Conservation (phyloP, 1,140 invertebrate species). For the Lordiphosa stackelbergi region DNA sequence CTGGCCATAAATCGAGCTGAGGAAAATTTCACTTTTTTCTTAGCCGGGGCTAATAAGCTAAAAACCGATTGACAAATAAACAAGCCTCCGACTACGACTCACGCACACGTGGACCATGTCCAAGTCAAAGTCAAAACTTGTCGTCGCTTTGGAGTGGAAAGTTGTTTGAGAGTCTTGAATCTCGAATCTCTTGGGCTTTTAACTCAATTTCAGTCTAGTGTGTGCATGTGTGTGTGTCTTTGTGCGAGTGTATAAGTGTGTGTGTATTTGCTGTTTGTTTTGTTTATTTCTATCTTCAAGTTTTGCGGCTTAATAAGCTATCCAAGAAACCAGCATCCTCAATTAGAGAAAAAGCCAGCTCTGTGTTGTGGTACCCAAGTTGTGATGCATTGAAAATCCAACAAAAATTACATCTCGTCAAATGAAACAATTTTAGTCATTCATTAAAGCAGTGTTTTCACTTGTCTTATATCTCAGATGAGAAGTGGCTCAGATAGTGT, state of each 20-base stretch:
- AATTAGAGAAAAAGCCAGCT: slow-evolving; percentile 22
- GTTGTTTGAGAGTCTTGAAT: slow-evolving; percentile 57
- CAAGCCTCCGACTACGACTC: slow-evolving; percentile 36
- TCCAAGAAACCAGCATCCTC: slow-evolving; percentile 32
- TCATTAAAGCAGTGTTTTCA: no score
- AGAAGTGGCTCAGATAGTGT: no score
- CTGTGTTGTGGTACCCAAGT: not conserved
- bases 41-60: slow-evolving; percentile 42
- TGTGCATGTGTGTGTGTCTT: slow-evolving; percentile 13
- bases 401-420: no score
- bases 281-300: slow-evolving; percentile 54
- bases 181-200: slow-evolving; percentile 66
- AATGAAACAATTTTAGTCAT: no score
- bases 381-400: slow-evolving; percentile 2
- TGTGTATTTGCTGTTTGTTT: slow-evolving; percentile 33
- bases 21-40: slow-evolving; percentile 65
- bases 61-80: slow-evolving; percentile 70
- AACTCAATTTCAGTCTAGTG: slow-evolving; percentile 63
- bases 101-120: slow-evolving; percentile 60
- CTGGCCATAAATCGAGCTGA: slow-evolving; percentile 32
- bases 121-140: slow-evolving; percentile 52
- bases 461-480: no score
- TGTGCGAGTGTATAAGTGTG: slow-evolving; percentile 16
- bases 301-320: slow-evolving; percentile 49
- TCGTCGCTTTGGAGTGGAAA: slow-evolving; percentile 54